phyloP scores from a whole-genome alignment of 2,113 vertebrate genomes.

The Crotophaga sulcirostris region DNA sequence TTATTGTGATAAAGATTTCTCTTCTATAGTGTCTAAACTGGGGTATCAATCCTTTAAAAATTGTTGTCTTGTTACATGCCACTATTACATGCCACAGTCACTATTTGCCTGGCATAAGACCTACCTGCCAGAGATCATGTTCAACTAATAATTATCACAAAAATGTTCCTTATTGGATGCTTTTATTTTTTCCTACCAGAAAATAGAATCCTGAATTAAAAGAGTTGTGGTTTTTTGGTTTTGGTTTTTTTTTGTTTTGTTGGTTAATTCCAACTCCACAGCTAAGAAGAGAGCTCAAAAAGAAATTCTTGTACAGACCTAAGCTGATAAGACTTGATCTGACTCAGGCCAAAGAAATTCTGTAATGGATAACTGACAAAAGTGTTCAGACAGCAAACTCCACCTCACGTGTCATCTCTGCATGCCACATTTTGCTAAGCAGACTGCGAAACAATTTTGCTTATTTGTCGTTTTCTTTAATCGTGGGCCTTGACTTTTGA shows the following conservation, averaged over 20 bases:
- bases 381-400: neutral
- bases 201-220: neutral
- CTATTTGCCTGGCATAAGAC: neutral
- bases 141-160: neutral
- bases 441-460: neutral
- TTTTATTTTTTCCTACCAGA: neutral
- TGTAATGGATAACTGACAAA: neutral
- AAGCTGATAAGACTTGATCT: neutral
- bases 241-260: neutral
- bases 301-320: neutral
- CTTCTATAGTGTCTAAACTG: neutral
- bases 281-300: neutral
- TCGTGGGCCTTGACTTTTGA: neutral
- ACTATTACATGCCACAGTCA: neutral
- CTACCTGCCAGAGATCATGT: neutral
- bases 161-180: neutral
- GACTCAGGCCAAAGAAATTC: neutral
- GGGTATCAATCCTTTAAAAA: neutral
- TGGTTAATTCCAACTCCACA: neutral
- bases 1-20: neutral
- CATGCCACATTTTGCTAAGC: neutral
- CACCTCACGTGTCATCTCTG: neutral
- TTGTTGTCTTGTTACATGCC: neutral
- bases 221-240: too few species aligned
- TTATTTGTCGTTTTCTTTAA: slow-evolving; percentile 16